Evolutionary conservation across 2,888 invertebrate genomes (phyloP), one percentile per base, ranked within the genome.

Genomic region (Spatulosminthurus flaviceps): DNA sequence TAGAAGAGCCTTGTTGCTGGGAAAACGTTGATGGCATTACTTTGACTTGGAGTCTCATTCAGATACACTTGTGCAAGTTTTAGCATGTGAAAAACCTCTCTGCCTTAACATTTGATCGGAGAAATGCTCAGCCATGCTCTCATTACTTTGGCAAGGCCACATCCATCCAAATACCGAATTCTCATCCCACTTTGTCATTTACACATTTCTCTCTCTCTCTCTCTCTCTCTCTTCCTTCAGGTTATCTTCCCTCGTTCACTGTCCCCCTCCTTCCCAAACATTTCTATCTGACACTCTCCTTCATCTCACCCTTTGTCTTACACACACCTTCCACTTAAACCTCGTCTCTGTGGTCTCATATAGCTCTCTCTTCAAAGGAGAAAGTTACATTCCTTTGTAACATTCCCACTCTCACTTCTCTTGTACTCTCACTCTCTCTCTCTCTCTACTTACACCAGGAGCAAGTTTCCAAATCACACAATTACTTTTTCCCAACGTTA

Each of bases 71-170:
- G 41, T 29, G 19, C 70, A 70, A 70, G 16, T 70, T 70, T 29
- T 70, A 67, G 67, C 7, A 67, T n/a, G n/a, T 70, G 41, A 71
- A 41, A 34, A 71, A 71, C 28, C 71, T 71, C 71, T 42, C 42
- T 22, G 16, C 42, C 21, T 24, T 71, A 41, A 42, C 42, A 22
- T 24, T 66, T 26, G 26, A 21, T 26, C 64, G 21, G 9, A 24
- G 21, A n/a, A 13, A 26, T 9, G 5, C 26, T 1, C 28, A 67
- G 19, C 28, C 22, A 42, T 34, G 21, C 71, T 71, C 42, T 13
- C 1, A 22, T 41, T 42, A 71, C 29, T 34, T 29, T 70, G n/a
- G 19, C 70, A 34, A 34, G 22, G 28, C 19, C 67, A 28, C 67
- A 26, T 26, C 4, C 28, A 19, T 29, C 26, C 19, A 28, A 67